Evolutionary conservation across 1,140 invertebrate species (phyloP).

Genomic region (Portunus trituberculatus): DNA sequence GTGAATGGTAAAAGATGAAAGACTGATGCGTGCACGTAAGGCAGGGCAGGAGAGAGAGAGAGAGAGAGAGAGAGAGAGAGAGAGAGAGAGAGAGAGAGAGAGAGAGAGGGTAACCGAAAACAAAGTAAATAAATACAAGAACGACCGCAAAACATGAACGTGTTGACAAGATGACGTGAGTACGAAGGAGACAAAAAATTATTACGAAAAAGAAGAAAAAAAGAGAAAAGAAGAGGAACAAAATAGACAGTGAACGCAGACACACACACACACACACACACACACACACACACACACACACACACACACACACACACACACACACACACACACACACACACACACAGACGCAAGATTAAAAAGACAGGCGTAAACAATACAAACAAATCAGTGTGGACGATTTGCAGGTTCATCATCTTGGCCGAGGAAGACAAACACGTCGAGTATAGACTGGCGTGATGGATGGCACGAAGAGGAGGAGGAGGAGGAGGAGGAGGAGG

Average conservation of each 20-base stretch:
- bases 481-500: neutral
- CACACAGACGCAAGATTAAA: neutral
- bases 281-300: neutral
- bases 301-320: neutral
- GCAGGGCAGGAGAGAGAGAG: neutral
- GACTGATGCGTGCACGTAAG: neutral
- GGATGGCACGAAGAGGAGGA: neutral
- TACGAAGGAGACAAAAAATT: neutral
- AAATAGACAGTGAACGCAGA: neutral
- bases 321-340: neutral
- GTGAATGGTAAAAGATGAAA: too few relatives aligned
- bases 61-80: conserved; percentile 8
- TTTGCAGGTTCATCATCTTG: neutral
- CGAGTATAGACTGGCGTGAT: neutral
- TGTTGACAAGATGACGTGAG: neutral
- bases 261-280: neutral
- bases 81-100: neutral
- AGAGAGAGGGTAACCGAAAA: neutral
- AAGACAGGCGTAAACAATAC: neutral
- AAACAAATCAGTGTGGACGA: neutral
- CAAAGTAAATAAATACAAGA: neutral
- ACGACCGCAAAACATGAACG: neutral
- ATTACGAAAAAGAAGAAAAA: neutral
- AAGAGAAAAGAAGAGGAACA: neutral
- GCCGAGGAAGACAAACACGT: neutral